Base-by-base conservation (phyloP, 2,113 vertebrate species). In the Anarhynchus alexandrinus region DNA sequence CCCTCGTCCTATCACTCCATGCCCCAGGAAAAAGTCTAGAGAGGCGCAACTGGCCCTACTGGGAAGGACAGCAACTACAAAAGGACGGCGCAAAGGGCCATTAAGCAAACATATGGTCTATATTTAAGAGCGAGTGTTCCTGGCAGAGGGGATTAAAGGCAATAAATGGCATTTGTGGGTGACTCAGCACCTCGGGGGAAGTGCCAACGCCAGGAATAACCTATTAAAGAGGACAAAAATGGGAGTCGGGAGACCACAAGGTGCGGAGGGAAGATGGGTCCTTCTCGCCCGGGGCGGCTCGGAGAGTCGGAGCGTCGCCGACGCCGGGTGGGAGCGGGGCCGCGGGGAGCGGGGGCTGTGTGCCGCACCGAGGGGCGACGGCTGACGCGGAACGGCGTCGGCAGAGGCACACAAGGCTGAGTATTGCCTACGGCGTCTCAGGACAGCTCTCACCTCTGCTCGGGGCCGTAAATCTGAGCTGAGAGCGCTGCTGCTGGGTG, bases 301-400 rank as follows among this genome's bases (percentile, higher is more conserved):
- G 18, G 43, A 10, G 32, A 11, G 42, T 7, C 12, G 9, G 6
- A 22, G 55, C 23, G 57, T 43, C 11, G 29, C 43, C 1, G 49
- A 6, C 0, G 47, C 11, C 10, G 4, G 27, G 9, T 2, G 38
- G 70, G 71, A 30, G 30, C 8, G 5, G 49, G 49, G 49, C 49
- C 23, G 49, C 11, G 22, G 62, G 40, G 52, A 55, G 54, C 11
- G 16, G 26, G 36, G 36, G 59, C 36, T 62, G 59, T 17, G 21
- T 18, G 52, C n/a, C 11, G 2, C 26, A 2, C 5, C 4, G 10
- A 21, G 54, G 11, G 83, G 36, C 21, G 15, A 2, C 6, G 5
- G 4, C 19, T 2, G 22, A 8, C 0, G 30, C 43, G 15, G 45
- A 18, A 10, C 0, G 6, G 42, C 6, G 5, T 9, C 2, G 38